Base-by-base conservation (phyloP, 2,888 invertebrate species). In the Drosophila flavopinicola region DNA sequence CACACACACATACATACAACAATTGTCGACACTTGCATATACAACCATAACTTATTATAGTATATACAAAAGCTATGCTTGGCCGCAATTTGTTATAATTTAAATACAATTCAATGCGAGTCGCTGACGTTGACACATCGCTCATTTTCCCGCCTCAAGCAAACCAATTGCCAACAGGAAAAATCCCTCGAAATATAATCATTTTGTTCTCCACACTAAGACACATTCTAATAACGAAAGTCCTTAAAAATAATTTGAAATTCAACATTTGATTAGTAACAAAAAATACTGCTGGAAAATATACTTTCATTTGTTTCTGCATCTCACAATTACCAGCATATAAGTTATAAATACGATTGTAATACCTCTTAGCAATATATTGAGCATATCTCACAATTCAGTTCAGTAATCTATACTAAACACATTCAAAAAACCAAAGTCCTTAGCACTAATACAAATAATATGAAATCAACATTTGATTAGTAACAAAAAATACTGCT, bases 51-150 rank as follows among this genome's bases (percentile, higher is more conserved):
- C 23, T 37, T 66, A 24, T 33, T n/a, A n/a, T n/a, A n/a, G 51
- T 35, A 47, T 53, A 61, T 42, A 72, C 60, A 61, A 72, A 66
- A 75, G 60, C 61, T 56, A 58, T 59, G 71, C 56, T 59, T 64
- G 75, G 58, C 82, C 82, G 85, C 79, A 85, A 82, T 82, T 82
- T 82, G 85, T 75, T 85, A 85, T 85, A 82, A 82, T 82, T 82
- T 82, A 79, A 83, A 83, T 83, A 83, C 67, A 75, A 78, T 84
- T 86, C 78, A 80, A 82, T 84, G 80, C 56, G 61, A 56, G 27
- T 49, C 60, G 66, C 68, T 66, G 71, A 60, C 60, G 61, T 44
- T 58, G 57, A 61, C 38, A 44, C 37, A 44, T 61, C 45, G 32
- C n/a, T n/a, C 39, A 35, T 48, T 63, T 61, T 24, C 47, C 44